Evolutionary conservation across 2,113 vertebrate species (phyloP).

Genomic region (Connochaetes taurinus): DNA sequence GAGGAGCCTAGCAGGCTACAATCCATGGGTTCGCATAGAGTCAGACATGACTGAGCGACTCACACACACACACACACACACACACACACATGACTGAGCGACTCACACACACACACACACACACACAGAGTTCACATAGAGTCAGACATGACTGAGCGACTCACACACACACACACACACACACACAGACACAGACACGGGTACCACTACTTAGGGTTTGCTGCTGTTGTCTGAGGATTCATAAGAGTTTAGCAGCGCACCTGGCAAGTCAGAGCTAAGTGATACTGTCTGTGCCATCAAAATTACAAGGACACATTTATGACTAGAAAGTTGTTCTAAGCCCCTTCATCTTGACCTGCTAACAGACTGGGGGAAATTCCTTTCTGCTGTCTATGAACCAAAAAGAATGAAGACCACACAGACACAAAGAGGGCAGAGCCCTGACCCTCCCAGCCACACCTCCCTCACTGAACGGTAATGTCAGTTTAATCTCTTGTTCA

Average conservation of each 20-base stretch:
- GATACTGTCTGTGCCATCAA: not conserved
- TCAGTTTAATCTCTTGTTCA: rapidly evolving
- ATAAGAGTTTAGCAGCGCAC: not conserved
- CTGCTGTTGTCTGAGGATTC: not conserved
- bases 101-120: not conserved
- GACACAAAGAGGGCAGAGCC: not conserved
- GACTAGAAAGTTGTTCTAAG: not conserved
- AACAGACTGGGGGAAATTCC: not conserved
- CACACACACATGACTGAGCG: not conserved
- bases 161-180: not conserved
- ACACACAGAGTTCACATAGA: too few relatives aligned
- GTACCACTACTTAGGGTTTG: not conserved
- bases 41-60: not conserved
- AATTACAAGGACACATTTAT: not conserved
- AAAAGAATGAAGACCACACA: not conserved
- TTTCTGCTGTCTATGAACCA: not conserved
- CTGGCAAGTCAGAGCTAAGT: too few relatives aligned
- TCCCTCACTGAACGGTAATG: not conserved
- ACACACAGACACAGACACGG: not conserved
- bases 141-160: not conserved
- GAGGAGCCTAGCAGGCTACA: not conserved
- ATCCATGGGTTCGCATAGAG: not conserved
- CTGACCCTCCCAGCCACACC: not conserved
- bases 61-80: not conserved
- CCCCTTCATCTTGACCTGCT: not conserved